Evolutionary conservation across 1,140 invertebrate species (phyloP).

Genomic region (Pteromalus puparum): DNA sequence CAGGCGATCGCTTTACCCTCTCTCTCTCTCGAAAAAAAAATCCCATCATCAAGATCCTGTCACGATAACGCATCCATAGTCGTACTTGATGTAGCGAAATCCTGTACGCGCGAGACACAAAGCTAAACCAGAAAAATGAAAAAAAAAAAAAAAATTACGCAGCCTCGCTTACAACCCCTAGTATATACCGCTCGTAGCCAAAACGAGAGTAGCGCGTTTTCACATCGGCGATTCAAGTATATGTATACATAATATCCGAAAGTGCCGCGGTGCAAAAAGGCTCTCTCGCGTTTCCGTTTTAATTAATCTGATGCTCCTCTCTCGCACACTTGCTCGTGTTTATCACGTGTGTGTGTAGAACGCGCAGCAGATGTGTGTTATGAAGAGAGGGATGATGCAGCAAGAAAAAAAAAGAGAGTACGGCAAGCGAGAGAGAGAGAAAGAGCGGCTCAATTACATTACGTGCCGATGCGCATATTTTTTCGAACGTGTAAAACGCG

Average conservation of each 20-base stretch:
- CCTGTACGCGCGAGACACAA: neutral
- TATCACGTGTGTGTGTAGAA: slow-evolving; percentile 28
- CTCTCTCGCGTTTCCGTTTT: slow-evolving; percentile 28
- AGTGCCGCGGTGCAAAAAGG: slow-evolving; percentile 36
- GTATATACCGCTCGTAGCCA: neutral
- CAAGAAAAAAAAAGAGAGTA: slow-evolving; percentile 33
- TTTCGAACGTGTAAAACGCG: slow-evolving; percentile 70
- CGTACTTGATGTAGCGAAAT: slow-evolving; percentile 34
- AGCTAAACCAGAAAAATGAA: neutral
- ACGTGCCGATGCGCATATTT: slow-evolving; percentile 70
- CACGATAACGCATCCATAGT: slow-evolving; percentile 30
- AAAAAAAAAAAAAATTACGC: neutral
- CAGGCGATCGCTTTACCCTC: neutral
- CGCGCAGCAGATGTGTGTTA: neutral
- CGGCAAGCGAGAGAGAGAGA: slow-evolving; percentile 6
- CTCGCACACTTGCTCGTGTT: slow-evolving; percentile 17
- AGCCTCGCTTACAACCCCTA: neutral
- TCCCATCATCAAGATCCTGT: slow-evolving; percentile 40
- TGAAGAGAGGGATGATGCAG: slow-evolving; percentile 19
- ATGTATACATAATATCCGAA: slow-evolving; percentile 46
- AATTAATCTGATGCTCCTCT: slow-evolving; percentile 36
- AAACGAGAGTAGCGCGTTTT: slow-evolving; percentile 11
- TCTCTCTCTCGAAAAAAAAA: slow-evolving; percentile 17
- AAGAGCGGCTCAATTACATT: slow-evolving; percentile 61
- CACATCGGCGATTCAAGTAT: slow-evolving; percentile 38